These are phyloP conservation scores for Archilochus colubris DNA, from an alignment of 2,113 vertebrate genomes.

Conservation along the genomic window DNA sequence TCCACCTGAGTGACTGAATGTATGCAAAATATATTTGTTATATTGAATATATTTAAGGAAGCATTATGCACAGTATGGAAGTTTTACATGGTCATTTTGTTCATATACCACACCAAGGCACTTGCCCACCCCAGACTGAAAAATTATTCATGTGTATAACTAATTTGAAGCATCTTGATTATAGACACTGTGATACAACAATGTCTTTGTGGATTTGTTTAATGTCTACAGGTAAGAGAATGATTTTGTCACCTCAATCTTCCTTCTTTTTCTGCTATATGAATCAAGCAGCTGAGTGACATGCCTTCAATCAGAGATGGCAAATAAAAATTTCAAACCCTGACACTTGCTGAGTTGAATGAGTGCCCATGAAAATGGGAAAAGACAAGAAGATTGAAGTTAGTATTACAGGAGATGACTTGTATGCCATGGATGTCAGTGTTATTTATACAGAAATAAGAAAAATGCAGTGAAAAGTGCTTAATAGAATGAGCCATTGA, in stretches of 20 bases:
- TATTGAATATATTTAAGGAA: not conserved
- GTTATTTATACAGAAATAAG: not conserved
- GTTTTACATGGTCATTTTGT: not conserved
- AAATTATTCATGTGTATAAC: not conserved
- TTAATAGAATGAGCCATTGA: not conserved
- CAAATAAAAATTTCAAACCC: not conserved
- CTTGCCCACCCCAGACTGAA: not conserved
- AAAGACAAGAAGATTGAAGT: not conserved
- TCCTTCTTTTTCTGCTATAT: not conserved
- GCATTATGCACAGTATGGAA: not conserved
- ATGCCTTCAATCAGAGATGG: not conserved
- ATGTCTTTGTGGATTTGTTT: not conserved
- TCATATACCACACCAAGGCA: not conserved
- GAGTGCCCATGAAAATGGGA: not conserved
- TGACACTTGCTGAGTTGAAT: not conserved
- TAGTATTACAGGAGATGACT: not conserved
- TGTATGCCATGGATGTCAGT: not conserved
- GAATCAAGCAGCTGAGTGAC: not conserved
- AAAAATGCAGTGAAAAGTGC: not conserved
- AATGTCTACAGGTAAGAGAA: not conserved
- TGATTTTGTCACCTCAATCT: not conserved
- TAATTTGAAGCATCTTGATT: not conserved
- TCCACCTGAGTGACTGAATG: not conserved
- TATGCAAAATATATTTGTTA: not conserved
- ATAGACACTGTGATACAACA: not conserved